These are phyloP conservation scores for Eurytoma californica DNA, from an alignment of 2,888 invertebrate species.

Conservation along the genomic window DNA sequence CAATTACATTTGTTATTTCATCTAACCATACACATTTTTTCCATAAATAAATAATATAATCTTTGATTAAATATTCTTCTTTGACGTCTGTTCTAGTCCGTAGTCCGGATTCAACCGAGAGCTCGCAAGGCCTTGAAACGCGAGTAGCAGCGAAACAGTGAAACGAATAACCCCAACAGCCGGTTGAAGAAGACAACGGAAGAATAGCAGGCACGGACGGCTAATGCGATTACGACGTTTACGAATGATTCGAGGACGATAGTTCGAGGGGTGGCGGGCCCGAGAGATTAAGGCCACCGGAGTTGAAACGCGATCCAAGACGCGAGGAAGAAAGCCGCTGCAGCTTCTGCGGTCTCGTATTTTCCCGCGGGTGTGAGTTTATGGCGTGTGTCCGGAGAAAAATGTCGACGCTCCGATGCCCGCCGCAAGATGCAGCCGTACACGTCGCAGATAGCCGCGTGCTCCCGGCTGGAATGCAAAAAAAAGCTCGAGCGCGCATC, in stretches of 20 bases:
- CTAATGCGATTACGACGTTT: conserved; percentile 65
- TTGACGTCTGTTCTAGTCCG: too few relatives aligned
- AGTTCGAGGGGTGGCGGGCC: conserved; percentile 15
- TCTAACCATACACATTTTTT: too few relatives aligned
- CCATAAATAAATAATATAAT: too few relatives aligned
- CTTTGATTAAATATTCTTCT: too few relatives aligned
- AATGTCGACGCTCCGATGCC: not conserved
- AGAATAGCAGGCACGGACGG: conserved; percentile 17
- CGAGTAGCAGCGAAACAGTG: conserved; percentile 40
- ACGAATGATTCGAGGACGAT: conserved; percentile 63
- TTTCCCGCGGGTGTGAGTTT: conserved; percentile 55
- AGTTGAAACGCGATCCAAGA: conserved; percentile 66
- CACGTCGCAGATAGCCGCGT: too few relatives aligned
- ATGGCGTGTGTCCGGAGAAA: not conserved
- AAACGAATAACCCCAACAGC: not conserved
- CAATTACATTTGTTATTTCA: too few relatives aligned
- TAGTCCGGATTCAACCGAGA: not conserved
- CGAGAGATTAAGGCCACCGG: conserved; percentile 66
- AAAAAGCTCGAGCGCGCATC: not conserved
- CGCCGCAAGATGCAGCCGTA: not conserved
- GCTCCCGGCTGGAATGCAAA: not conserved
- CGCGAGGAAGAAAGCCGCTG: not conserved
- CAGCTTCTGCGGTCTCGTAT: not conserved
- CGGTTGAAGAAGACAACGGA: not conserved
- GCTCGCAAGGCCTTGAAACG: conserved; percentile 51